These are phyloP conservation scores for Daboia siamensis DNA, from an alignment of 2,113 vertebrate species.

Conservation along the genomic window DNA sequence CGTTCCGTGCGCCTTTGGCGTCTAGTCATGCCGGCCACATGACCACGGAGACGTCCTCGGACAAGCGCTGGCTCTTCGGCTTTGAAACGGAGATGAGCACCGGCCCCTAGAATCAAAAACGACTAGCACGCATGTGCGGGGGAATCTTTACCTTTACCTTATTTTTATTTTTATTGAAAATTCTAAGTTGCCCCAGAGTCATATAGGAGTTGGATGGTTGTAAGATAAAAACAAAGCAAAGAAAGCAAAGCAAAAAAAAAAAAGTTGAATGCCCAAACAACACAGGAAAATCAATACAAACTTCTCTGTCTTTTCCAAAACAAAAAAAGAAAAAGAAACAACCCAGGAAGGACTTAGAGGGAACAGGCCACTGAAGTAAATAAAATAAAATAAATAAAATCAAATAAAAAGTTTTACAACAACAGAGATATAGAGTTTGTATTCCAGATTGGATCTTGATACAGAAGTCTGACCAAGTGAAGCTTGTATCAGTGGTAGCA, in stretches of 20 bases:
- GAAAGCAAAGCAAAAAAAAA: neutral
- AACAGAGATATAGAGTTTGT: neutral
- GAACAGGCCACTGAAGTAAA: neutral
- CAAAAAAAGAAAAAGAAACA: neutral
- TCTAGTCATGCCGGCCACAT: no score
- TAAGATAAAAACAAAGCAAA: neutral
- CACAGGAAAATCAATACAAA: neutral
- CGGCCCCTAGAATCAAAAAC: no score
- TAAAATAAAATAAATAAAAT: no score
- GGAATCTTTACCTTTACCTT: no score
- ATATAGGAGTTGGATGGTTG: neutral
- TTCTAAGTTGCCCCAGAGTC: neutral
- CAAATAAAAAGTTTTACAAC: neutral
- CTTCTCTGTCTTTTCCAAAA: neutral
- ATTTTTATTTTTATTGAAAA: neutral
- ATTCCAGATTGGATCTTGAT: neutral
- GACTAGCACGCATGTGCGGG: no score
- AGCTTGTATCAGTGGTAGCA: neutral
- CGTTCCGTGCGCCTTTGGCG: no score
- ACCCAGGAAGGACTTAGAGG: neutral
- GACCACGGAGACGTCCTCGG: no score
- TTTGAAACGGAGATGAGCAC: no score
- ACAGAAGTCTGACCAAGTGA: neutral
- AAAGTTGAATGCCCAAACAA: neutral
- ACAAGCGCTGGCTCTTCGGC: no score